Evolutionary conservation across 1,140 invertebrate genomes (phyloP).

Genomic region (Dolichoris vasculosae): DNA sequence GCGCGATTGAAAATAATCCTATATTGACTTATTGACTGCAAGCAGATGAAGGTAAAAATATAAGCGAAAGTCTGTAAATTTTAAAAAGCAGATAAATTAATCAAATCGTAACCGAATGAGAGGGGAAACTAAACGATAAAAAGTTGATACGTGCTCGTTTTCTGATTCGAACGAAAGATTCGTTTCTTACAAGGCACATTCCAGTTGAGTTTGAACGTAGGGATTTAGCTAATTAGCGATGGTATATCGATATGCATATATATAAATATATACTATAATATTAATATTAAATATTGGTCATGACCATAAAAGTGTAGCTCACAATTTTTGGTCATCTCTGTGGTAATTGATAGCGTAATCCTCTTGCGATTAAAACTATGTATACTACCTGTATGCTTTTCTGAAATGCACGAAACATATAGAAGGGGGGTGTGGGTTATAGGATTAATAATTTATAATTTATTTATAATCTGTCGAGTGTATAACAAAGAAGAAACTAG

Average conservation of each 20-base stretch:
- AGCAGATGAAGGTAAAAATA: conserved; percentile 11
- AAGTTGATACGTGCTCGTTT: conserved; percentile 32
- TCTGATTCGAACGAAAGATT: conserved; percentile 44
- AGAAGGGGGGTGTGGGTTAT: conserved; percentile 76
- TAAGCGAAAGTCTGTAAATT: conserved; percentile 8
- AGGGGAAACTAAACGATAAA: conserved; percentile 37
- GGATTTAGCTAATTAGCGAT: conserved; percentile 67
- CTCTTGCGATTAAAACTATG: conserved; percentile 70
- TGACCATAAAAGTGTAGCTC: conserved; percentile 61
- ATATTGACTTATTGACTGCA: conserved; percentile 12
- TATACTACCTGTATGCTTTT: conserved; percentile 78
- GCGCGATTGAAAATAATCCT: conserved; percentile 40
- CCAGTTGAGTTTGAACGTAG: conserved; percentile 69
- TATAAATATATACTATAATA: conserved; percentile 49
- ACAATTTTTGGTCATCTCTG: conserved; percentile 64
- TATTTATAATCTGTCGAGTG: conserved; percentile 67
- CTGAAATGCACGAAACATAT: conserved; percentile 82
- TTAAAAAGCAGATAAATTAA: conserved; percentile 27
- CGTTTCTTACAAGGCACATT: conserved; percentile 63
- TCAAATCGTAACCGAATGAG: conserved; percentile 42
- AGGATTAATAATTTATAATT: conserved; percentile 74
- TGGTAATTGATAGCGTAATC: conserved; percentile 69
- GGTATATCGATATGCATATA: conserved; percentile 62
- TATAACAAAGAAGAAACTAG: conserved; percentile 55
- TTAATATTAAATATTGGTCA: conserved; percentile 64